A percentile compares a stretch with the other conserved stretches of the same genome.
These are phyloP conservation scores for Amphipyra tragopoginis DNA, from an alignment of 2,888 invertebrate genomes.

Conservation along the genomic window DNA sequence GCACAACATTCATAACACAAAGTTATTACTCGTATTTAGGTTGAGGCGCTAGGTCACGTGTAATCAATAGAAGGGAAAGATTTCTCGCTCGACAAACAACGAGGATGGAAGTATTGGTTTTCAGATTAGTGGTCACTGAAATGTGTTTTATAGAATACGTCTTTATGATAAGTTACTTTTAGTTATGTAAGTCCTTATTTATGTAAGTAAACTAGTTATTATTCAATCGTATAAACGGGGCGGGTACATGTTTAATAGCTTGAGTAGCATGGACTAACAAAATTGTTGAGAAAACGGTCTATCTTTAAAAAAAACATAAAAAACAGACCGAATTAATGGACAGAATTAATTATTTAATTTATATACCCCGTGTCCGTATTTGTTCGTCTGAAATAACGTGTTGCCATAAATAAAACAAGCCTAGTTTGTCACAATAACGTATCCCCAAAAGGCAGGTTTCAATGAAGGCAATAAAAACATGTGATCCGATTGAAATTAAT, in stretches of 20 bases:
- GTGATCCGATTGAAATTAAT: constrained; percentile 31
- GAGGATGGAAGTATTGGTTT: constrained; percentile 1
- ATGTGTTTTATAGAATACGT: not conserved
- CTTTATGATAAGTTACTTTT: not conserved
- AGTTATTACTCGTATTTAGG: constrained; percentile 46
- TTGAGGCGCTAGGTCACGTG: constrained; percentile 49
- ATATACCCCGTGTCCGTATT: not conserved
- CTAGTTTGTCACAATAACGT: constrained; percentile 18
- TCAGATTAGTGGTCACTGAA: constrained; percentile 25
- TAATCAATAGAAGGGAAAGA: constrained; percentile 49
- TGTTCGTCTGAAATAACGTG: not conserved
- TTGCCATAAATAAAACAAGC: constrained; percentile 13
- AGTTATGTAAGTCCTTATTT: constrained; percentile 26
- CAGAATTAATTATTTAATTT: constrained; percentile 1
- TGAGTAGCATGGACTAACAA: not conserved
- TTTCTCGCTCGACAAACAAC: constrained; percentile 31
- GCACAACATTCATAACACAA: constrained; percentile 31
- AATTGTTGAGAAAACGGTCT: not conserved
- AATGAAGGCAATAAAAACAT: constrained; percentile 16
- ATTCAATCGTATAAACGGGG: constrained; percentile 5
- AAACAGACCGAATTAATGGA: not conserved
- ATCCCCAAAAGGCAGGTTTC: constrained; percentile 21
- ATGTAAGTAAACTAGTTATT: constrained; percentile 33
- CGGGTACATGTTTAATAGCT: not conserved
- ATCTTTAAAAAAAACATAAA: not conserved